A percentile compares a stretch with the other conserved stretches of the same genome.
These are phyloP conservation scores for Anarrhichthys ocellatus DNA, from an alignment of 2,113 vertebrate genomes.

Conservation along the genomic window DNA sequence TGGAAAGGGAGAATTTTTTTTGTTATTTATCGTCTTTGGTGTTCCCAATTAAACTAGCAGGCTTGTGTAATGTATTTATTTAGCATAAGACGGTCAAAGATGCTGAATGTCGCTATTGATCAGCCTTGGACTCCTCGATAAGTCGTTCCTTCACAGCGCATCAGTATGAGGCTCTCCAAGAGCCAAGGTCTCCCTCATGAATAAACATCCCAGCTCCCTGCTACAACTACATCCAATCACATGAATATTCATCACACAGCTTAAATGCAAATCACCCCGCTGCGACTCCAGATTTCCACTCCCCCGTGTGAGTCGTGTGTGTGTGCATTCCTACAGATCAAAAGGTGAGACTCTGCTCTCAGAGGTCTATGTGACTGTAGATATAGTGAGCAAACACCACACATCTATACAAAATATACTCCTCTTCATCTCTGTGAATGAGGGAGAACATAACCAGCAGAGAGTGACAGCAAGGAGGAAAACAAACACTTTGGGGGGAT, in stretches of 20 bases:
- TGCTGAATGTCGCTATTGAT: constrained; percentile 38
- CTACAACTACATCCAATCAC: constrained; percentile 66
- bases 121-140: constrained; percentile 15
- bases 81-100: constrained; percentile 33
- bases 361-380: constrained; percentile 38
- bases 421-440: constrained; percentile 36
- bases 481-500: constrained; percentile 9
- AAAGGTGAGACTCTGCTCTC: constrained; percentile 63
- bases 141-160: constrained; percentile 19
- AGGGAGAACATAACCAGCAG: constrained; percentile 30
- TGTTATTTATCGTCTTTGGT: not conserved
- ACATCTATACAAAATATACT: constrained; percentile 7
- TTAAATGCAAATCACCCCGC: constrained; percentile 70
- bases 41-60: not conserved
- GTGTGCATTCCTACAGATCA: constrained; percentile 60
- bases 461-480: constrained; percentile 28
- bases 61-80: constrained; percentile 9
- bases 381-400: constrained; percentile 52
- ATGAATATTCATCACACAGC: constrained; percentile 76
- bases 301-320: constrained; percentile 30
- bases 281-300: constrained; percentile 56
- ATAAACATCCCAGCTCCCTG: constrained; percentile 65
- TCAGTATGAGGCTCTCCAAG: constrained; percentile 30
- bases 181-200: constrained; percentile 57
- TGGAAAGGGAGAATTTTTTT: constrained; percentile 11